These are phyloP conservation scores for Gymnoscopelus braueri DNA, from an alignment of 2,797 vertebrate genomes.

Conservation along the genomic window DNA sequence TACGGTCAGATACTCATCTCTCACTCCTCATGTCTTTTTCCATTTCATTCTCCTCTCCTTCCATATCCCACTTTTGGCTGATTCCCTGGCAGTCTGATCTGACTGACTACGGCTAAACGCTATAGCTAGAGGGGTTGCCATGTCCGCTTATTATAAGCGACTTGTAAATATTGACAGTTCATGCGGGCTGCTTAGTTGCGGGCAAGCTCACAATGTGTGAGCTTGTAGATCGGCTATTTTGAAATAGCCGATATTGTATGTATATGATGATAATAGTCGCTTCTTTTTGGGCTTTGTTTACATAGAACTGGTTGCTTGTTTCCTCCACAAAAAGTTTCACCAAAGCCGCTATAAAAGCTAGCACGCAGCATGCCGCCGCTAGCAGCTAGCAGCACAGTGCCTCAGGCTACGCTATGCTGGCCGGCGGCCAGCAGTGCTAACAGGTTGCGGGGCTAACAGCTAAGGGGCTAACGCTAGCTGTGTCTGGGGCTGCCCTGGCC, in stretches of 20 bases:
- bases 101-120: constrained; percentile 2
- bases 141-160: too few relatives aligned
- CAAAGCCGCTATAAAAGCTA: too few relatives aligned
- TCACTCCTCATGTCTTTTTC: constrained; percentile 28
- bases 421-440: constrained; percentile 71
- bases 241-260: too few relatives aligned
- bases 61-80: constrained; percentile 44
- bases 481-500: constrained; percentile 72
- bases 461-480: constrained; percentile 66
- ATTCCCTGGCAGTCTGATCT: constrained; percentile 46
- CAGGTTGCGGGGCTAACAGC: constrained; percentile 70
- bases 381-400: constrained; percentile 56
- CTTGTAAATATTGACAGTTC: too few relatives aligned
- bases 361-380: too few relatives aligned
- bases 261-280: too few relatives aligned
- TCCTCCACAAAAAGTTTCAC: too few relatives aligned
- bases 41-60: constrained; percentile 24
- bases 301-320: too few relatives aligned
- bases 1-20: constrained; percentile 7
- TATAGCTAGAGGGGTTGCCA: background rate
- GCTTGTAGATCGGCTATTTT: too few relatives aligned
- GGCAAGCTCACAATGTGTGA: too few relatives aligned
- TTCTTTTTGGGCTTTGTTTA: too few relatives aligned
- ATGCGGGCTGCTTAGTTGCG: too few relatives aligned
- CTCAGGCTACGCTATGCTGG: constrained; percentile 59